Percentiles rank a stretch among this genome's conserved stretches.
Conservation (phyloP, 2,113 vertebrate genomes). For the Porphyrio hochstetteri region DNA sequence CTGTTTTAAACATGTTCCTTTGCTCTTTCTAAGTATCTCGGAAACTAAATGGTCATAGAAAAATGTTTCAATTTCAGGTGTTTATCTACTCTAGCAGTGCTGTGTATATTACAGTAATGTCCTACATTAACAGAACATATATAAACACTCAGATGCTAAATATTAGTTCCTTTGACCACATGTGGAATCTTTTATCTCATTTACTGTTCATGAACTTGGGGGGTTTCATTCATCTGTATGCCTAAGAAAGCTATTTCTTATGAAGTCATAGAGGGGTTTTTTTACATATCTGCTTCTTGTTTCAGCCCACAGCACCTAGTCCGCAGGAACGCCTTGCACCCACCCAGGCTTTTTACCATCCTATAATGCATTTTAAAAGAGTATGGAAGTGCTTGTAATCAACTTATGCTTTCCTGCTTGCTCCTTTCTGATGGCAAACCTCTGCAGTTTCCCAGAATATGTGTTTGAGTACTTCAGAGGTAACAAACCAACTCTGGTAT, state of each 20-base stretch:
- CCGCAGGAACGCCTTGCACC: not conserved
- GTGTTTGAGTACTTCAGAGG: not conserved
- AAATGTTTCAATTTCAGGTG: not conserved
- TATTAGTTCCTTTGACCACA: not conserved
- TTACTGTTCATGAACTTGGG: not conserved
- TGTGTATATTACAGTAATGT: not conserved
- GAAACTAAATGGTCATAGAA: not conserved
- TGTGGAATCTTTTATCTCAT: not conserved
- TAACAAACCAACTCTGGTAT: not conserved
- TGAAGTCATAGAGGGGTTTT: not conserved
- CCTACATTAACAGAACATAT: not conserved
- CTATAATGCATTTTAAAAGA: not conserved
- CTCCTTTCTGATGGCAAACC: not conserved
- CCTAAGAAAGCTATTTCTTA: not conserved
- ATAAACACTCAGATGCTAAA: not conserved
- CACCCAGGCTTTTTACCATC: not conserved
- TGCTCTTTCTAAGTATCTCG: not conserved
- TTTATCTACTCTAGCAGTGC: not conserved
- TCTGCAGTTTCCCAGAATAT: not conserved
- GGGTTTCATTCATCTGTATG: not conserved
- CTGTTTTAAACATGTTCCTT: not conserved
- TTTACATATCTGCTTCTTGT: not conserved
- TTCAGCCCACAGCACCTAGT: rapidly evolving
- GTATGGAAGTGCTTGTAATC: not conserved
- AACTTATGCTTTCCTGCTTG: not conserved